Percentiles rank a stretch among this genome's conserved stretches.
phyloP scores from a whole-genome alignment of 1,140 invertebrate species.

The Calosoma granatense region DNA sequence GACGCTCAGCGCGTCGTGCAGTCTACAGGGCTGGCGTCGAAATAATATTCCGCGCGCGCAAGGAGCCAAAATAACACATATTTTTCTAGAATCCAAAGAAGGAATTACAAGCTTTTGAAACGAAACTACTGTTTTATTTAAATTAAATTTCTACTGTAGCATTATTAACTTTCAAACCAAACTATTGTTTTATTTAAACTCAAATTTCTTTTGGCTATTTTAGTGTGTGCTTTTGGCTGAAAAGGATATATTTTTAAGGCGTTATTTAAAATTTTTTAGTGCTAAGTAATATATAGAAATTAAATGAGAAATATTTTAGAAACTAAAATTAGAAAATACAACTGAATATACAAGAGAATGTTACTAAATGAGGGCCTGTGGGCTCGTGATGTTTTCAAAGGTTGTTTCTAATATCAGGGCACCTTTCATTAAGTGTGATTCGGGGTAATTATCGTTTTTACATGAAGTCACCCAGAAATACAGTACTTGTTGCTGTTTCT shows the following conservation, averaged over 20 bases:
- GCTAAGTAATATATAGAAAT: neutral
- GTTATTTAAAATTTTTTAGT: neutral
- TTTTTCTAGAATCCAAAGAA: neutral
- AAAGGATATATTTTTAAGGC: too few relatives aligned
- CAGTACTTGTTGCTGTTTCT: neutral
- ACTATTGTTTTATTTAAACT: neutral
- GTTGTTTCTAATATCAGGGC: neutral
- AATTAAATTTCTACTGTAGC: neutral
- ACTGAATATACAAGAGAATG: neutral
- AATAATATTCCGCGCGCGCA: neutral
- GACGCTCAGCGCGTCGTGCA: neutral
- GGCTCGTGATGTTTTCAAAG: neutral
- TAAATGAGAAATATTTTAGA: neutral
- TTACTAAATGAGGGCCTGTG: neutral
- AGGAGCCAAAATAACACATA: neutral
- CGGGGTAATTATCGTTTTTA: neutral
- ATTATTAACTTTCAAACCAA: neutral
- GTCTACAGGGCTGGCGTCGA: neutral
- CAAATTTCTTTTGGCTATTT: neutral
- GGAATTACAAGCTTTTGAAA: neutral
- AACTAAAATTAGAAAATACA: neutral
- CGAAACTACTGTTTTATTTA: neutral
- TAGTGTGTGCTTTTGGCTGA: neutral
- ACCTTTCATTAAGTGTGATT: neutral
- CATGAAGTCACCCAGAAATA: too few relatives aligned